Evolutionary conservation across 1,140 invertebrate genomes (phyloP).

Genomic region (Xylocopa sonorina): DNA sequence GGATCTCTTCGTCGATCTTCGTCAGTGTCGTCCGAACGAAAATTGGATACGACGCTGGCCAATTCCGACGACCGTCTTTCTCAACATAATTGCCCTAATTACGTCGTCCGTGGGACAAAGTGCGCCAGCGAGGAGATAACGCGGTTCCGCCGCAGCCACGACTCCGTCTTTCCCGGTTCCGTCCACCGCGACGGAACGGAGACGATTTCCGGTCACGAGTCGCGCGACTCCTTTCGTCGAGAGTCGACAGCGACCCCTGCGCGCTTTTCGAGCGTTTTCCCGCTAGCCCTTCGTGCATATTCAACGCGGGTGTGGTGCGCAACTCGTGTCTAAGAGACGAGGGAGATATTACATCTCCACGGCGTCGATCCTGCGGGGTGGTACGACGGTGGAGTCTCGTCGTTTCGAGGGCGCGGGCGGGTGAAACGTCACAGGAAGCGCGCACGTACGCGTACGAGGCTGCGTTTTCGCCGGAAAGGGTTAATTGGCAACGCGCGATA

Average conservation of each 20-base stretch:
- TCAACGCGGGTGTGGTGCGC: conserved; percentile 50
- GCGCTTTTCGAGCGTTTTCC: conserved; percentile 26
- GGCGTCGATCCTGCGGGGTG: conserved; percentile 53
- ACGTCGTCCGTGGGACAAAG: not conserved
- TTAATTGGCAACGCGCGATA: conserved; percentile 73
- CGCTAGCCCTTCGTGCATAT: conserved; percentile 52
- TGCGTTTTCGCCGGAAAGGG: conserved; percentile 36
- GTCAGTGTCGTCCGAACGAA: conserved; percentile 1
- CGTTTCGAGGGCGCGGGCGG: conserved; percentile 3
- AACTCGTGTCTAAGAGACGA: conserved; percentile 43
- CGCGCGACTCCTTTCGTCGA: conserved; percentile 8
- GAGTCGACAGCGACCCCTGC: no score
- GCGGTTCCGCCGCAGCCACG: not conserved
- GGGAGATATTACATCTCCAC: conserved; percentile 48
- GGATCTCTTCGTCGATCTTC: conserved; percentile 21
- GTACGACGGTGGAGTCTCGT: conserved; percentile 45
- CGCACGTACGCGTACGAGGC: not conserved
- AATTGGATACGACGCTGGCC: not conserved
- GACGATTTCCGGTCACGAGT: not conserved
- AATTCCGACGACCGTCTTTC: not conserved
- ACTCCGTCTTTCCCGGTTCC: not conserved
- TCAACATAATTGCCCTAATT: conserved; percentile 27
- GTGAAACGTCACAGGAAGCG: not conserved
- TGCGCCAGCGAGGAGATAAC: not conserved
- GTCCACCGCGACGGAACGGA: not conserved